Evolutionary conservation across 2,113 vertebrate genomes (phyloP), one percentile per base, ranked within the genome.

Genomic region (Pithys albifrons): DNA sequence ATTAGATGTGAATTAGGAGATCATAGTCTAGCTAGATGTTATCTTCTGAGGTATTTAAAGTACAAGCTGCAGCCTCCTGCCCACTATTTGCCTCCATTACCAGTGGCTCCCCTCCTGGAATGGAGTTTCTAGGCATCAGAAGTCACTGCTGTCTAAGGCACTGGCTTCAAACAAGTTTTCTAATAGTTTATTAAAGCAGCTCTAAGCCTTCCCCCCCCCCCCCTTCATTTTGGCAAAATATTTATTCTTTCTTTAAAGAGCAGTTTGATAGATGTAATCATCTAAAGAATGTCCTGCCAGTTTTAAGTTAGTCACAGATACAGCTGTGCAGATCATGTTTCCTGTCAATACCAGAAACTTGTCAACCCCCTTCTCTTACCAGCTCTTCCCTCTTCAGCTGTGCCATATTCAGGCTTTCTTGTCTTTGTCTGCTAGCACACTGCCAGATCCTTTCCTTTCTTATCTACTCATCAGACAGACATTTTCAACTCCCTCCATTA

Each of bases 231-330:
- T 81, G 62, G 95, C 94, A 95, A 93, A 95, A 93, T 95, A 95
- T 96, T 97, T 96, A 91, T 91, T 91, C 96, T 96, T 96, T 96
- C 97, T 96, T 97, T 97, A 97, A 95, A 87, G 93, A 91, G 95
- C 91, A 96, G 82, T 97, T 97, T 96, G 96, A 97, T 97, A 97
- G 73, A 93, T 87, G 62, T 95, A 91, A 91, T 95, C 94, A 92
- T 95, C 67, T 67, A 79, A 87, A 96, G 91, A 90, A 97, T 83
- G 67, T 92, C 92, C 93, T 97, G 96, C 94, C 96, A 91, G 95
- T 93, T 95, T 95, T 91, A 75, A 94, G 85, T 97, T 95, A 96
- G 95, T 96, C 95, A 95, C 88, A 96, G 92, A 95, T 96, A 91
- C 90, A 96, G 93, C 93, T 95, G 91, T 71, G 82, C 69, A 67